Base-by-base conservation (phyloP, 1,140 invertebrate species). In the Drosophila micromelanica region DNA sequence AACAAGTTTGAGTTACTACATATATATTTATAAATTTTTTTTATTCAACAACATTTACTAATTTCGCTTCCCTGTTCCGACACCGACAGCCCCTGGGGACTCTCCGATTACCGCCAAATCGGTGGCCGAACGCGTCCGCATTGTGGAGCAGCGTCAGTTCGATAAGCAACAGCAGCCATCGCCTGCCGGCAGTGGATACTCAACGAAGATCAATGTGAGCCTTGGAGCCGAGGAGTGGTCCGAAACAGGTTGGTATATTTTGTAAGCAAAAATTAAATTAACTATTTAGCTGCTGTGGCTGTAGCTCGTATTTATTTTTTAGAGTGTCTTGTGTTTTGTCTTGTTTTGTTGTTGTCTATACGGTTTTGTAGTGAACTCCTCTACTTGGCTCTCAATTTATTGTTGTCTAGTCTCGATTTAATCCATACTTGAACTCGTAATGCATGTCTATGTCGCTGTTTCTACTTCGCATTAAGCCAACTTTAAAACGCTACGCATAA, bases 121-220 rank as follows among this genome's bases (percentile, higher is more conserved):
- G 3, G 91, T 93, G 43, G 92, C 93, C 3, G 93, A 94, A 78
- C 91, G 92, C 23, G 86, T 93, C 11, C 80, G 85, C 38, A 90
- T 90, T 61, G 90, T 85, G 32, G 91, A 90, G 52, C 79, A 89
- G 61, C 63, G 90, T 0, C 91, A 91, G 37, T 69, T 65, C 7
- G 76, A 69, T 38, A 84, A 80, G 32, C 49, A 64, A n/a, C 59
- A 68, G 63, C 78, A 73, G 23, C n/a, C 54, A 5, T 86, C 82
- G 15, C 79, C 84, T 0, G 61, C 65, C 11, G 75, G 76, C 23
- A 91, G 77, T 56, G 93, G 93, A 9, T 94, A 93, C 82, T 94
- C 94, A 0, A 94, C 94, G 0, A 94, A 93, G 82, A 93, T 94
- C 38, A 94, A 94, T 93, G 73, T 92, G 40, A 92, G 77, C 71